These are phyloP conservation scores for Stomatorhinus walkeri DNA, from an alignment of 2,797 vertebrate species.

Conservation along the genomic window DNA sequence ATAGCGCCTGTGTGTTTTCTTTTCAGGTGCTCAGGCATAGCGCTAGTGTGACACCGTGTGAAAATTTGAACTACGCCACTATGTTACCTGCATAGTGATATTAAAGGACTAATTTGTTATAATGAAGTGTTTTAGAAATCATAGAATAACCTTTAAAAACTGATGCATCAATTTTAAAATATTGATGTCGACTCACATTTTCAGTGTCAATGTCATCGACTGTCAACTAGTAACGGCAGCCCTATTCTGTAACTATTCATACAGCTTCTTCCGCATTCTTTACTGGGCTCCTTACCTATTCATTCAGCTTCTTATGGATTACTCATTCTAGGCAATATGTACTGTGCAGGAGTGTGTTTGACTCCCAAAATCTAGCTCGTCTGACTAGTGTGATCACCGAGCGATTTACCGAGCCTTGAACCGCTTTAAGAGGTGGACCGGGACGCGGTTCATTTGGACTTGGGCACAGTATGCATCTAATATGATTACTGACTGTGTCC, in stretches of 20 bases:
- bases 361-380: background rate
- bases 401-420: background rate
- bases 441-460: background rate
- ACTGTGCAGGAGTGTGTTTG: background rate
- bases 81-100: background rate
- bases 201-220: background rate
- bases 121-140: background rate
- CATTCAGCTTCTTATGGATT: background rate
- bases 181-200: background rate
- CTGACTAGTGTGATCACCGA: background rate
- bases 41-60: background rate
- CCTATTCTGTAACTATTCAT: background rate
- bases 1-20: background rate
- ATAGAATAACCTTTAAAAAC: background rate
- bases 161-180: background rate
- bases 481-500: background rate
- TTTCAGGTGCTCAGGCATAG: background rate
- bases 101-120: background rate
- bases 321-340: background rate
- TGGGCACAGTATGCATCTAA: background rate
- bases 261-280: background rate
- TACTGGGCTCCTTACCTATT: background rate
- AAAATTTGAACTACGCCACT: background rate
- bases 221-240: background rate
- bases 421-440: background rate